Evolutionary conservation across 2,888 invertebrate species (phyloP).

Genomic region (Mythimna ferrago): DNA sequence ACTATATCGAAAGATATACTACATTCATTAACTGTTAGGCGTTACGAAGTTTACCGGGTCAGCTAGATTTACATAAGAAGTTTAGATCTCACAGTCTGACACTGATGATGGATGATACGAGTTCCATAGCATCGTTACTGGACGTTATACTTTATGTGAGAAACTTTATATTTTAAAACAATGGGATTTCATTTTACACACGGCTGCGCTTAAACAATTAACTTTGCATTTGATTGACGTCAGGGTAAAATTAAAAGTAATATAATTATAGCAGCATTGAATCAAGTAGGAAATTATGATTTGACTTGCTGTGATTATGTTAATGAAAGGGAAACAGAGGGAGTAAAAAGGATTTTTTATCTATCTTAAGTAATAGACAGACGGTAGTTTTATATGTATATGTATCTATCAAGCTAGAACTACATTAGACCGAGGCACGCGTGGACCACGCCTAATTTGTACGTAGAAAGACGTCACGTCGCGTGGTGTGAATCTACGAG

Average conservation of each 20-base stretch:
- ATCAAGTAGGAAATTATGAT: slow-evolving; percentile 10
- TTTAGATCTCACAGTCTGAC: slow-evolving; percentile 10
- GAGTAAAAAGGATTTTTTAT: not conserved
- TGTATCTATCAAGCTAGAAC: too few relatives aligned
- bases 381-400: too few relatives aligned
- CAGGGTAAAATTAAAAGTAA: slow-evolving; percentile 54
- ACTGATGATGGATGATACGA: slow-evolving; percentile 21
- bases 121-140: slow-evolving; percentile 10
- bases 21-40: too few relatives aligned
- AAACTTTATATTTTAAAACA: slow-evolving; percentile 45
- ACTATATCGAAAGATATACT: too few relatives aligned
- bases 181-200: slow-evolving; percentile 48
- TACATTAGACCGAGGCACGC: too few relatives aligned
- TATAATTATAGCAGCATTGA: slow-evolving; percentile 31
- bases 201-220: slow-evolving; percentile 46
- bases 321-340: slow-evolving; percentile 6
- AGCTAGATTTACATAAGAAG: not conserved
- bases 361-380: too few relatives aligned
- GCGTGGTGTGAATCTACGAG: too few relatives aligned
- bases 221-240: slow-evolving; percentile 48
- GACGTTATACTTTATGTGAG: slow-evolving; percentile 31
- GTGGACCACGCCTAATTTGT: too few relatives aligned
- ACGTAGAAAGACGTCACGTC: too few relatives aligned
- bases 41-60: too few relatives aligned
- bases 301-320: slow-evolving; percentile 20